Evolutionary conservation across 2,797 vertebrate genomes (phyloP).

Genomic region (Limosa lapponica): DNA sequence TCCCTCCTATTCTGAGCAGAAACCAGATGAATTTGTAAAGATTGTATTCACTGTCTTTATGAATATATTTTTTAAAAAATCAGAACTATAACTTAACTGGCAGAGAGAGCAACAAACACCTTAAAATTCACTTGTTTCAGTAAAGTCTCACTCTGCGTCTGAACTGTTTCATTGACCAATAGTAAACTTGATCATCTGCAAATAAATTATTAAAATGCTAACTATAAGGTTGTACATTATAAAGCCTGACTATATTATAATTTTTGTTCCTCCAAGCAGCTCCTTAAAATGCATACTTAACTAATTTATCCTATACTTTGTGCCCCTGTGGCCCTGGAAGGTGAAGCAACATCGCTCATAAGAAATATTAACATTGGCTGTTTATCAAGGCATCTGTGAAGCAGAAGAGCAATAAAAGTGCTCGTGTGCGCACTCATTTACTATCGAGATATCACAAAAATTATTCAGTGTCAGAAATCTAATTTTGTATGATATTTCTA

Average conservation of each 20-base stretch:
- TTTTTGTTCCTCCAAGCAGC: constrained; percentile 58
- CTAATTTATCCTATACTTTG: constrained; percentile 65
- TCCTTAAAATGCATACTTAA: constrained; percentile 70
- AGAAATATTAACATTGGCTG: constrained; percentile 78
- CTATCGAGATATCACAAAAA: constrained; percentile 81
- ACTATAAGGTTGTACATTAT: constrained; percentile 59
- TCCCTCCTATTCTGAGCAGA: neutral
- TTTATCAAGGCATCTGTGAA: constrained; percentile 79
- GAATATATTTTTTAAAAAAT: neutral
- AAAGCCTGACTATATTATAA: constrained; percentile 27
- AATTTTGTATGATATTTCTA: constrained; percentile 85
- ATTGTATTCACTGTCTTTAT: neutral
- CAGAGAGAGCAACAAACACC: neutral
- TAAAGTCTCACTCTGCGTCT: neutral
- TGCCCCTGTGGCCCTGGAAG: constrained; percentile 75
- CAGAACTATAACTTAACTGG: neutral
- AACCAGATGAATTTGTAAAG: constrained; percentile 36
- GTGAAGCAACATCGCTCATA: constrained; percentile 75
- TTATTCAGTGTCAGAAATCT: constrained; percentile 84
- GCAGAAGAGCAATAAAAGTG: constrained; percentile 81
- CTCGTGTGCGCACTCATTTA: constrained; percentile 70
- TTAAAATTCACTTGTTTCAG: neutral
- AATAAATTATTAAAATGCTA: constrained; percentile 70
- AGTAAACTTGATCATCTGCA: constrained; percentile 51
- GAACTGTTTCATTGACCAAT: constrained; percentile 19